Percentiles rank a stretch among this genome's conserved stretches.
These are phyloP conservation scores for Eupithecia subfuscata DNA, from an alignment of 2,888 invertebrate genomes.

Conservation along the genomic window DNA sequence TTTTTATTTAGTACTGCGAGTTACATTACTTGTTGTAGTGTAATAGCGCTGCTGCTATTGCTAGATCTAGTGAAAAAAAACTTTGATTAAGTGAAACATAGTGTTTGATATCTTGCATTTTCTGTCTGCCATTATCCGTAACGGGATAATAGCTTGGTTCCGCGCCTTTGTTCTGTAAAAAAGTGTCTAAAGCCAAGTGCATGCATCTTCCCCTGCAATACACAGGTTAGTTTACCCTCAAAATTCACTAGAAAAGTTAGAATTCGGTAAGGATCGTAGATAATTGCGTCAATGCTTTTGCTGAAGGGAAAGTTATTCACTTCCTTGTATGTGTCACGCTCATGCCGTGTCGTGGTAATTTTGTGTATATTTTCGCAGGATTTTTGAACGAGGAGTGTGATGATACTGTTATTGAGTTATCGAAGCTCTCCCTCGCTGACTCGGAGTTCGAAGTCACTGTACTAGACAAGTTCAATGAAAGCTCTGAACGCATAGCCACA, in stretches of 20 bases:
- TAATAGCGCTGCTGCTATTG: constrained; percentile 62
- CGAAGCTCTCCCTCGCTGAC: constrained; percentile 80
- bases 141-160: constrained; percentile 83
- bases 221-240: constrained; percentile 70
- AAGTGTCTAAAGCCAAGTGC: constrained; percentile 84
- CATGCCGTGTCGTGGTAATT: constrained; percentile 43
- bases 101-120: constrained; percentile 57
- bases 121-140: constrained; percentile 81
- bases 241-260: constrained; percentile 24
- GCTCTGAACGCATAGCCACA: constrained; percentile 63
- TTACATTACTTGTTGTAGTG: constrained; percentile 63
- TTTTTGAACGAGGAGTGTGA: constrained; percentile 83
- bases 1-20: constrained; percentile 68
- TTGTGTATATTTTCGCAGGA: constrained; percentile 68
- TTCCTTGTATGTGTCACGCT: constrained; percentile 73
- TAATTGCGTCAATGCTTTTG: constrained; percentile 67
- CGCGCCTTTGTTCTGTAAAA: constrained; percentile 78
- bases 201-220: constrained; percentile 84
- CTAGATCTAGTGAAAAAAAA: constrained; percentile 64
- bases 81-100: constrained; percentile 59
- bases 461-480: constrained; percentile 74
- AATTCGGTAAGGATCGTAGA: constrained; percentile 34
- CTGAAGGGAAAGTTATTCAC: constrained; percentile 75
- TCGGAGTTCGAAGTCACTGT: constrained; percentile 75
- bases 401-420: constrained; percentile 82